phyloP scores from a whole-genome alignment of 2,797 vertebrate species.

The Australoheros facetus region DNA sequence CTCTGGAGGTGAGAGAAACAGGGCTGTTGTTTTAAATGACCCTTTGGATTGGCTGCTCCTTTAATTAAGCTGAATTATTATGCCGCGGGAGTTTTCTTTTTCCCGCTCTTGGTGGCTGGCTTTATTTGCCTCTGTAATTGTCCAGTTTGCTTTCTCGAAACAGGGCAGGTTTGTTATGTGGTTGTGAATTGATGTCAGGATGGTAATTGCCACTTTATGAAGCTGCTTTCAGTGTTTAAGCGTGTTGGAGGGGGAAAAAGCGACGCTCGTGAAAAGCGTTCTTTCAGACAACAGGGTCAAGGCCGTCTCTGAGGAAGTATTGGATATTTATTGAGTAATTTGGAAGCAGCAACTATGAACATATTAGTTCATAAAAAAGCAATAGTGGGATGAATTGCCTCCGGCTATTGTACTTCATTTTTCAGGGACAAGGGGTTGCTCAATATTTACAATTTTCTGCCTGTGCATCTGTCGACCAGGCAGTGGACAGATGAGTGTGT shows the following conservation, averaged over 20 bases:
- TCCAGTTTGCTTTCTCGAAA: conserved; percentile 60
- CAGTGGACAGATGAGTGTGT: conserved; percentile 19
- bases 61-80: conserved; percentile 78
- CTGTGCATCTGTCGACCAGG: conserved; percentile 25
- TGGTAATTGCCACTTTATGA: conserved; percentile 80
- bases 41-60: conserved; percentile 48
- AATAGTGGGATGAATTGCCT: conserved; percentile 64
- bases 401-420: conserved; percentile 56
- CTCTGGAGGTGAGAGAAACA: conserved; percentile 36
- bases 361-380: conserved; percentile 78
- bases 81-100: conserved; percentile 53
- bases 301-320: conserved; percentile 69
- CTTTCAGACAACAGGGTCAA: conserved; percentile 70
- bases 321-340: conserved; percentile 80
- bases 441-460: conserved; percentile 67
- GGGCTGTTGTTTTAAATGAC: conserved; percentile 44
- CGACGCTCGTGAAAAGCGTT: conserved; percentile 34
- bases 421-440: conserved; percentile 62
- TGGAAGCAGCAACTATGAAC: conserved; percentile 69
- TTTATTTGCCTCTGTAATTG: conserved; percentile 73
- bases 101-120: conserved; percentile 36
- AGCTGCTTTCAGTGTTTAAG: conserved; percentile 71
- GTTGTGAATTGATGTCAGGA: conserved; percentile 73
- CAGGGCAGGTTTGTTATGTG: conserved; percentile 27
- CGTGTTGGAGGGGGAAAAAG: conserved; percentile 11